phyloP scores from a whole-genome alignment of 2,113 vertebrate genomes.

The Corythoichthys intestinalis region DNA sequence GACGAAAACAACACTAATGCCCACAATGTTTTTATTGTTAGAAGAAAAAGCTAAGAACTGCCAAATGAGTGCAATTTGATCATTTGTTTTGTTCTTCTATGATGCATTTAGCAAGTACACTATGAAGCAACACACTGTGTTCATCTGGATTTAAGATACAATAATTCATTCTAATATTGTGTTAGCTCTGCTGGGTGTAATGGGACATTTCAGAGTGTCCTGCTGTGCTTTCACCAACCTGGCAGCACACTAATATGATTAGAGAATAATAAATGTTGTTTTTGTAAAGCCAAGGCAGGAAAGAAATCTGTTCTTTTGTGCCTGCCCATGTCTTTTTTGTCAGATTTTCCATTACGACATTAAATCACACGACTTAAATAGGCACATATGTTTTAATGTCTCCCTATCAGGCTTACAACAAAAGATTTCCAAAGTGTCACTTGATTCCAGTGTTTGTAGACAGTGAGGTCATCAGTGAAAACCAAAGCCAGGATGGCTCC shows the following conservation, averaged over 20 bases:
- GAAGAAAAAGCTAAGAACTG: neutral
- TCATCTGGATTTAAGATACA: neutral
- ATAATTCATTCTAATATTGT: neutral
- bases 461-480: constrained; percentile 84
- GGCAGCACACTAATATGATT: neutral
- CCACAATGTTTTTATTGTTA: neutral
- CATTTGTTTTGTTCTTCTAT: neutral
- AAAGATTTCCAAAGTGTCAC: constrained; percentile 87
- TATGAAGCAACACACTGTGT: neutral
- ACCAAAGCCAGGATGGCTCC: constrained; percentile 79
- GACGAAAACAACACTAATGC: too few species aligned
- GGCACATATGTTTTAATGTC: neutral
- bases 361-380: neutral
- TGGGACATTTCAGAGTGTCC: neutral
- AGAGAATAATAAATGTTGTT: too few species aligned
- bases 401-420: constrained; percentile 82
- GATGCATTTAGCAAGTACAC: neutral
- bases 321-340: neutral
- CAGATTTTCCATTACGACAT: neutral
- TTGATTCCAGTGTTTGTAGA: constrained; percentile 94
- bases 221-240: neutral
- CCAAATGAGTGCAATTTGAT: neutral
- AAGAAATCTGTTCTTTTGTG: neutral
- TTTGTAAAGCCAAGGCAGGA: too few species aligned
- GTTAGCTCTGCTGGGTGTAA: neutral